phyloP scores from a whole-genome alignment of 30 jellyfish, hydroid and myxozoan species.

The Mastigias papua region DNA sequence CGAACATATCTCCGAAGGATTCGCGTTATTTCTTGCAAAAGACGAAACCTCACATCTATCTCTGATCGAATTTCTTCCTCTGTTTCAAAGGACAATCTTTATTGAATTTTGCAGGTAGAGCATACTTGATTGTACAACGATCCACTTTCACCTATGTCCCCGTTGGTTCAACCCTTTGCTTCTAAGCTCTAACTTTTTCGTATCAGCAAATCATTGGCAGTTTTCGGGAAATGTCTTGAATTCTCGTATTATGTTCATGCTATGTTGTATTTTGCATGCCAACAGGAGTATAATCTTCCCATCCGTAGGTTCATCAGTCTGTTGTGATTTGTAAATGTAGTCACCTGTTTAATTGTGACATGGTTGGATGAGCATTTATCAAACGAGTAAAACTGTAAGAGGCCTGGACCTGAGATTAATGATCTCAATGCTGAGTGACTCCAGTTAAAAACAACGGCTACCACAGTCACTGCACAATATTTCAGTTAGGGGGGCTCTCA shows the following conservation, averaged over 20 bases:
- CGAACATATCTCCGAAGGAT: background rate
- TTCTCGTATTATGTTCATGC: background rate
- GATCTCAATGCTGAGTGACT: background rate
- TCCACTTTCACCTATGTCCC: no score
- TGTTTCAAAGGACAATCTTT: no score
- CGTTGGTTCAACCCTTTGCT: no score
- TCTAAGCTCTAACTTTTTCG: no score
- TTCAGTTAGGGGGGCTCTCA: no score
- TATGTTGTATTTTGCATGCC: background rate
- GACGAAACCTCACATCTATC: no score
- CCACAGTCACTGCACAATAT: background rate
- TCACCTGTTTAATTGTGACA: conserved; percentile 47
- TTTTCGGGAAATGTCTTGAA: background rate
- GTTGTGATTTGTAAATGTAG: conserved; percentile 20
- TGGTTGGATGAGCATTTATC: conserved; percentile 52
- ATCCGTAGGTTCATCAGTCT: conserved; percentile 8
- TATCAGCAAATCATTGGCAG: no score
- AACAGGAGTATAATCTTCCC: background rate
- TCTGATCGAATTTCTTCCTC: no score
- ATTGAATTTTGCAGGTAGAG: no score
- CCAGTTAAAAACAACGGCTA: background rate
- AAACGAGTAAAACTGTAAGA: conserved; percentile 20
- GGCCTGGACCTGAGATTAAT: conserved; percentile 27
- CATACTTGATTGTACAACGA: no score
- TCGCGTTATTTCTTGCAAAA: no score